Evolutionary conservation across 2,888 invertebrate species (phyloP), one percentile per base, ranked within the genome.

Genomic region (Agonopterix alstromeriana): DNA sequence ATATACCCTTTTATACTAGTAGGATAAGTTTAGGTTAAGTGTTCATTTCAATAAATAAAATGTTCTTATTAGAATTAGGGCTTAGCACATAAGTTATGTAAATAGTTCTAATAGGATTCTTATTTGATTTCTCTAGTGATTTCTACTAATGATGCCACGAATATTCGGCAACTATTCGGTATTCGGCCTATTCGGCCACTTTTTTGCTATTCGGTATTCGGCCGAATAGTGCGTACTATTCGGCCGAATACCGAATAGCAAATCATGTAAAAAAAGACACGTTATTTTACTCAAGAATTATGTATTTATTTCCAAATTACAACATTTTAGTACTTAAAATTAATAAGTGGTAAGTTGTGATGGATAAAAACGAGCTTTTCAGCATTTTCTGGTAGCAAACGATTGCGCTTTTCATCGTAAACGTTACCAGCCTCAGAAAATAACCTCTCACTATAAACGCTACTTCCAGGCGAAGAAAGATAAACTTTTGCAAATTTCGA

Each of bases 401-500:
- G 49, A 52, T 44, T 58, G 9, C 52, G 51, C 52, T 57, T 56
- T 36, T 45, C 50, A 51, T 59, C 50, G 44, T 58, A 60, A 42
- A 58, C 43, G 17, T 50, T 42, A 45, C 53, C 53, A 48, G 54
- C 52, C 48, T 59, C 57, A 11, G 51, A 57, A 53, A 56, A 56
- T 43, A 56, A 47, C 11, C 53, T 52, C 50, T 55, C 55, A 36
- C 52, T 58, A 42, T 55, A 54, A 35, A 55, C 54, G 43, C 51
- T 56, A 40, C 52, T 55, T 44, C 53, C 48, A 48, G 55, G 52
- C 17, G 59, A 48, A 48, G 60, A 61, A 55, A 63, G 57, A 55
- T 59, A 64, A 47, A 61, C 46, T 56, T 45, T 60, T 14, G 56
- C 54, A 54, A 60, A 60, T 52, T 57, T 58, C 50, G 60, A 48